Base-by-base conservation (phyloP, 2,888 invertebrate genomes). In the Petrolisthes manimaculis region DNA sequence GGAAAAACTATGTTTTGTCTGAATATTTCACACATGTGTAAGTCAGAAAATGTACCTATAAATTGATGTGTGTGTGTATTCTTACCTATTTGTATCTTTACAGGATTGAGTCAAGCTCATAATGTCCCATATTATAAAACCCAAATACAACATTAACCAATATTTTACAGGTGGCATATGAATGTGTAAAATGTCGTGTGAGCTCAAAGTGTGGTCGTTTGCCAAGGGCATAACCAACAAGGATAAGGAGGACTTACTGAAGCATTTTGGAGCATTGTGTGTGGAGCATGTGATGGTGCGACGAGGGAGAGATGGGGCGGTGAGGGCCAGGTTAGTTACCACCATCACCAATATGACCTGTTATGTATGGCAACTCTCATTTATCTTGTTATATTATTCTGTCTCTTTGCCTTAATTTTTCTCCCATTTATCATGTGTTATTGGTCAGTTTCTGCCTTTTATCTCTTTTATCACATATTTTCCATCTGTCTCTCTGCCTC, bases 141-240 rank as follows among this genome's bases (percentile, higher is more conserved):
- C 37, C 37, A 37, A 37, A 37, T 37, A 37, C 37, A 37, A 37
- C 37, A 37, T 37, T 37, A 37, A 37, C 37, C 37, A 37, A 37
- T 37, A 37, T 37, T 37, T 37, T 37, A 37, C 37, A 37, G 37
- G 37, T 37, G 1, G 37, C 37, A 37, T 37, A 37, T 37, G 37
- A 1, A 37, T 37, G 37, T 37, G 37, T 37, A 87, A 81, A 51
- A 89, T 89, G 89, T 79, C 86, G 14, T 61, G 54, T 1, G 6
- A n/a, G 21, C 67, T 89, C 6, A n/a, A 78, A 55, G 71, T 89
- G 12, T 89, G 89, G 89, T 86, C 85, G 5, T 89, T 89, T 83
- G 78, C 61, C 4, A 82, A 89, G 24, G 21, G 69, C 4, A 24
- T 89, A 14, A 82, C 82, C 51, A 69, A 79, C 18, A 37, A 74